phyloP scores from a whole-genome alignment of 2,797 vertebrate genomes.

The Nannoperca obscura region DNA sequence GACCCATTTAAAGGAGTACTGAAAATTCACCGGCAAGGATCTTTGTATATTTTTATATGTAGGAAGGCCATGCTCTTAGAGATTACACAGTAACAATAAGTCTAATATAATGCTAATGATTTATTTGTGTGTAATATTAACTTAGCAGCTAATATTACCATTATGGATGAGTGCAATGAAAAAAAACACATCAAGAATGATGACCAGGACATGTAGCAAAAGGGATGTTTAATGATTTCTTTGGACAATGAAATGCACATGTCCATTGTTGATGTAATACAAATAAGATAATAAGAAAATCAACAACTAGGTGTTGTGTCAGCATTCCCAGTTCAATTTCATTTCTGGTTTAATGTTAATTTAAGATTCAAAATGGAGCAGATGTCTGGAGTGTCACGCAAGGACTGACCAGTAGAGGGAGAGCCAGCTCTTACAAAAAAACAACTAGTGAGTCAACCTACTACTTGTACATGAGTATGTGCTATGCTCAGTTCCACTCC shows the following conservation, averaged over 20 bases:
- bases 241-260: constrained; percentile 85
- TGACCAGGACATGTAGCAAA: constrained; percentile 85
- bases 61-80: constrained; percentile 77
- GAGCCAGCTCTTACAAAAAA: constrained; percentile 71
- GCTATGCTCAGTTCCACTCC: constrained; percentile 50
- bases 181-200: constrained; percentile 72
- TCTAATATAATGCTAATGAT: constrained; percentile 59
- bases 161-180: constrained; percentile 66
- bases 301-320: constrained; percentile 69
- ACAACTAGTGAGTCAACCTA: constrained; percentile 41
- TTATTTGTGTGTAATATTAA: constrained; percentile 75
- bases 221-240: constrained; percentile 87
- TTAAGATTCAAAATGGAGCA: constrained; percentile 69
- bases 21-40: constrained; percentile 62
- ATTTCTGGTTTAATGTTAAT: constrained; percentile 46
- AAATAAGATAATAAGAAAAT: constrained; percentile 79
- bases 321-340: constrained; percentile 79
- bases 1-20: constrained; percentile 66
- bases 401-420: constrained; percentile 72
- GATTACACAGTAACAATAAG: constrained; percentile 69
- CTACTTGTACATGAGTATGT: constrained; percentile 47
- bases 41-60: constrained; percentile 67
- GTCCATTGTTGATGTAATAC: constrained; percentile 81
- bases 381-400: constrained; percentile 64
- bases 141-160: constrained; percentile 75